A percentile compares a stretch with the other conserved stretches of the same genome.
phyloP scores from a whole-genome alignment of 2,888 invertebrate genomes.

The Lottia scabra region DNA sequence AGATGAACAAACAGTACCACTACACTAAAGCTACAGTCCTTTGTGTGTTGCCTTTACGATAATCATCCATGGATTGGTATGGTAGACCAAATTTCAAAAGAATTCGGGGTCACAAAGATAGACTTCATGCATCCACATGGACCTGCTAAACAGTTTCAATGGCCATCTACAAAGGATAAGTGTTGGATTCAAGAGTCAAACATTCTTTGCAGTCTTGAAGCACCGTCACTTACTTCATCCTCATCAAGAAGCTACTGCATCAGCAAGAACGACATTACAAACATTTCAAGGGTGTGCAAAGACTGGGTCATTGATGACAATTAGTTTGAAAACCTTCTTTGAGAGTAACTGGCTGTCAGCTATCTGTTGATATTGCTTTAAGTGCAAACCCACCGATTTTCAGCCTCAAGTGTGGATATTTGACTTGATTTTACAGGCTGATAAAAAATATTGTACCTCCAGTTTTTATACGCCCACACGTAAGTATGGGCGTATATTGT shows the following conservation, averaged over 20 bases:
- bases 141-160: neutral
- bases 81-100: conserved; percentile 9
- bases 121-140: neutral
- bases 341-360: too few relatives aligned
- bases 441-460: too few relatives aligned
- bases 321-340: too few relatives aligned
- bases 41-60: conserved; percentile 3
- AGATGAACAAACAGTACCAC: too few relatives aligned
- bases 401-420: too few relatives aligned
- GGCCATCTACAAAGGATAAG: neutral
- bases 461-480: too few relatives aligned
- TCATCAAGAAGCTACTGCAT: conserved; percentile 1
- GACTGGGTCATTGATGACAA: neutral
- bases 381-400: too few relatives aligned
- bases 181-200: neutral
- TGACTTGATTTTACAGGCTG: too few relatives aligned
- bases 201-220: neutral
- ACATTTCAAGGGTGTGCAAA: too few relatives aligned
- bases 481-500: too few relatives aligned
- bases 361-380: too few relatives aligned
- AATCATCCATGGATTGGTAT: conserved; percentile 4
- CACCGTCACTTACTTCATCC: neutral
- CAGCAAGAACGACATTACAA: neutral
- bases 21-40: neutral
- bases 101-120: neutral